These are phyloP conservation scores for Cheirogaleus medius DNA, from an alignment of 2,113 vertebrate genomes.

Conservation along the genomic window DNA sequence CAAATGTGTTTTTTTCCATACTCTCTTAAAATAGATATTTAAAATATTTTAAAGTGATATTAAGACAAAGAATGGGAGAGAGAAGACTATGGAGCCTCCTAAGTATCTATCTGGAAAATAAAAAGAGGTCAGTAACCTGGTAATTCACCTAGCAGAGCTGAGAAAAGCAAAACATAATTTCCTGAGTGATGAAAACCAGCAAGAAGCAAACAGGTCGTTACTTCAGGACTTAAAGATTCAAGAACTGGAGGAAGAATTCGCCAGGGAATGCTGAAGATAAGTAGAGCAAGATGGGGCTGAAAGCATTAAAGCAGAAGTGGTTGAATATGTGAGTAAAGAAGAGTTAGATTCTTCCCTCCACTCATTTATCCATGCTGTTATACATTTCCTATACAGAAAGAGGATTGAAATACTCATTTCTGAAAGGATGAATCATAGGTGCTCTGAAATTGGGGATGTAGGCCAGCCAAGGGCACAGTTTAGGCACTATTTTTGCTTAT, in stretches of 20 bases:
- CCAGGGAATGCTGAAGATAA: not conserved
- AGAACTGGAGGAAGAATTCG: not conserved
- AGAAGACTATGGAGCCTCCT: not conserved
- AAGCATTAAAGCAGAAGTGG: not conserved
- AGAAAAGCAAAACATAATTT: not conserved
- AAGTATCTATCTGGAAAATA: not conserved
- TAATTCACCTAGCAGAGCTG: not conserved
- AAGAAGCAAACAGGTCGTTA: not conserved
- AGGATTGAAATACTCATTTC: not conserved
- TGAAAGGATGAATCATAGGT: not conserved
- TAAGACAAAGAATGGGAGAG: not conserved
- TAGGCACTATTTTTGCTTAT: not conserved
- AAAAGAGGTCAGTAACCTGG: not conserved
- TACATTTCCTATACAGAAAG: not conserved
- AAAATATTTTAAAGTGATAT: not conserved
- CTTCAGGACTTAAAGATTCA: not conserved
- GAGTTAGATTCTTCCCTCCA: not conserved
- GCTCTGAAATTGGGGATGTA: not conserved
- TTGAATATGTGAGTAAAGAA: not conserved
- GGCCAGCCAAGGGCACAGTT: not conserved
- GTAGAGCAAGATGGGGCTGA: not conserved
- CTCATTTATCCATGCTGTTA: not conserved
- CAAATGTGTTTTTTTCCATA: not conserved
- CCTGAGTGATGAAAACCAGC: not conserved
- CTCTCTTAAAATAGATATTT: not conserved